Evolutionary conservation across 2,113 vertebrate species (phyloP).

Genomic region (Poecilia latipinna): DNA sequence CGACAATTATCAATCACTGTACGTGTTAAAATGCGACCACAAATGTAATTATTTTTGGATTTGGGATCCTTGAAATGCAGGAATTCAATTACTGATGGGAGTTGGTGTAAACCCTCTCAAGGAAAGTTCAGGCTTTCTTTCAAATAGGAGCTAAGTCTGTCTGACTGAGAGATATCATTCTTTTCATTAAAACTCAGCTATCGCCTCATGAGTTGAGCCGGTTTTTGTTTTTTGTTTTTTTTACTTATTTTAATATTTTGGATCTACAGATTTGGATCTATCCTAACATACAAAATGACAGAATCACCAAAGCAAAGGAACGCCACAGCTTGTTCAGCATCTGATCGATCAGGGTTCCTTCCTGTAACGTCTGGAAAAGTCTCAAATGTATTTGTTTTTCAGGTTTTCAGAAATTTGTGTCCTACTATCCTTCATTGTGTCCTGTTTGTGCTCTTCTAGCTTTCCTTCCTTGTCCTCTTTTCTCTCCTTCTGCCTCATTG

Average conservation of each 20-base stretch:
- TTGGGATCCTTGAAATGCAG: not conserved
- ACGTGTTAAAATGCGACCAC: not conserved
- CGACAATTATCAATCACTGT: not conserved
- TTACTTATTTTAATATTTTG: conserved; percentile 34
- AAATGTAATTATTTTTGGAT: not conserved
- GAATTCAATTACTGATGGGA: conserved; percentile 26
- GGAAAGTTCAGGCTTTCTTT: not conserved
- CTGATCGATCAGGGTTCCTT: conserved; percentile 43
- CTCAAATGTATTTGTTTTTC: not conserved
- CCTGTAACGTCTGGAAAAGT: not conserved
- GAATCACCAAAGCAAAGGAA: conserved; percentile 14
- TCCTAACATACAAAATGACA: not conserved
- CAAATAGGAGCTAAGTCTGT: not conserved
- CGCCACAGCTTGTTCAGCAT: conserved; percentile 53
- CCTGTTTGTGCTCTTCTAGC: too few relatives aligned
- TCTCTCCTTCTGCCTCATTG: too few relatives aligned
- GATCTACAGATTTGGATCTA: conserved; percentile 6
- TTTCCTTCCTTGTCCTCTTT: too few relatives aligned
- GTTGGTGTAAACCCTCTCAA: conserved; percentile 3
- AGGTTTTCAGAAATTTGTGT: too few relatives aligned
- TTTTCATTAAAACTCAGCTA: conserved; percentile 15
- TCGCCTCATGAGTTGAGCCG: conserved; percentile 28
- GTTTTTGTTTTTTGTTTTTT: not conserved
- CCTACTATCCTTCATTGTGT: too few relatives aligned
- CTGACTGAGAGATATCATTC: conserved; percentile 9